Conservation (phyloP, 1,140 invertebrate species). For the Vanessa tameamea region DNA sequence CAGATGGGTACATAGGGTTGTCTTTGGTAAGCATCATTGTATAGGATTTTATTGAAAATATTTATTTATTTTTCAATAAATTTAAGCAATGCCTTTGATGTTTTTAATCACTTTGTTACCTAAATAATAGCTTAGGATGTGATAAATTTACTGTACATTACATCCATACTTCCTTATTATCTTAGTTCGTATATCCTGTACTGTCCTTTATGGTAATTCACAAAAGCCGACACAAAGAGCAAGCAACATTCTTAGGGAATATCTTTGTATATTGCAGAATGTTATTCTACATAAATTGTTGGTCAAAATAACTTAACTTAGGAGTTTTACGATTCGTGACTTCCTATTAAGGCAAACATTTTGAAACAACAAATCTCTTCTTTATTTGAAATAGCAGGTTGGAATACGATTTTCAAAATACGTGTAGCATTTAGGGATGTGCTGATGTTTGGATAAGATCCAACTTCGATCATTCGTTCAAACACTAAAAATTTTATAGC, state of each 20-base stretch:
- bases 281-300: neutral
- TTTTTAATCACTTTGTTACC: neutral
- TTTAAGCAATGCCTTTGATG: neutral
- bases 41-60: no score
- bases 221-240: slow-evolving; percentile 2
- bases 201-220: slow-evolving; percentile 5
- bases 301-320: neutral
- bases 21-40: no score
- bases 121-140: neutral
- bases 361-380: no score
- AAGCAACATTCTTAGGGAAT: slow-evolving; percentile 18
- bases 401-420: no score
- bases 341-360: no score
- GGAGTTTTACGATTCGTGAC: neutral
- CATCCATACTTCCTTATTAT: slow-evolving; percentile 5
- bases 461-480: neutral
- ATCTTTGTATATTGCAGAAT: slow-evolving; percentile 4
- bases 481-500: neutral
- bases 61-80: no score
- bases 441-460: neutral
- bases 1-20: no score
- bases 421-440: neutral
- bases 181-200: neutral
- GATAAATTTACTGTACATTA: neutral
- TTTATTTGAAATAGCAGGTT: no score